These are phyloP conservation scores for Oscheius myriophilus DNA, from an alignment of 2,888 invertebrate genomes.

Conservation along the genomic window DNA sequence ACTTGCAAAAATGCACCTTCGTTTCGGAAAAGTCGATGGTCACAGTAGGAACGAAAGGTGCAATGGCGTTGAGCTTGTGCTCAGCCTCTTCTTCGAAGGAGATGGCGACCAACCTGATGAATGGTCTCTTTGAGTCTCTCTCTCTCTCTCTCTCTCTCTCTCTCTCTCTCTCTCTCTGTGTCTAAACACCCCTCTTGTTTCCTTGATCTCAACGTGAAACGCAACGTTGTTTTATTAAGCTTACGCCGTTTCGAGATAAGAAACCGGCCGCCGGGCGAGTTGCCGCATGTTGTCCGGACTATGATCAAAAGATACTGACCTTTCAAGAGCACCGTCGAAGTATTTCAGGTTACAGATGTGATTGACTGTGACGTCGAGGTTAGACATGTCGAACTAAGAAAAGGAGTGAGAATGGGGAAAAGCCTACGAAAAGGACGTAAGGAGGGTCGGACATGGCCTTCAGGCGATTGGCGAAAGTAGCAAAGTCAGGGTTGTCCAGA, in stretches of 20 bases:
- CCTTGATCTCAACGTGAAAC: no score
- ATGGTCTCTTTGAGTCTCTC: not conserved
- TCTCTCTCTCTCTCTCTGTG: not conserved
- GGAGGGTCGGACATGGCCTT: constrained; percentile 38
- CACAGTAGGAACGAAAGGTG: constrained; percentile 44
- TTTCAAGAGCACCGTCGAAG: constrained; percentile 38
- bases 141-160: not conserved
- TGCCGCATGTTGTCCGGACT: not conserved
- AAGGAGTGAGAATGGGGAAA: not conserved
- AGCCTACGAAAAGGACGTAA: constrained; percentile 45
- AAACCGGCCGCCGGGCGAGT: no score
- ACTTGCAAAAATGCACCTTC: constrained; percentile 25
- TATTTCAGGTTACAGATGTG: constrained; percentile 52
- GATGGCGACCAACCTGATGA: constrained; percentile 33
- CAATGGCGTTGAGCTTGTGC: constrained; percentile 28
- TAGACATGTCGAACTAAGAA: constrained; percentile 48
- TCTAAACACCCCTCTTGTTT: not conserved
- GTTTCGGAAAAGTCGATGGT: constrained; percentile 40
- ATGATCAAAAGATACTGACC: constrained; percentile 6
- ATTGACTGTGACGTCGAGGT: constrained; percentile 47
- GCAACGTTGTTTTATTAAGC: no score
- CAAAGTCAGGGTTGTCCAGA: constrained; percentile 35
- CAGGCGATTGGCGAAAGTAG: constrained; percentile 32
- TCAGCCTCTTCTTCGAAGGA: constrained; percentile 45
- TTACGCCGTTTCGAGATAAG: no score